Percentiles rank a stretch among this genome's conserved stretches.
These are phyloP conservation scores for Sminthurinus aureus DNA, from an alignment of 2,888 invertebrate species.

Conservation along the genomic window DNA sequence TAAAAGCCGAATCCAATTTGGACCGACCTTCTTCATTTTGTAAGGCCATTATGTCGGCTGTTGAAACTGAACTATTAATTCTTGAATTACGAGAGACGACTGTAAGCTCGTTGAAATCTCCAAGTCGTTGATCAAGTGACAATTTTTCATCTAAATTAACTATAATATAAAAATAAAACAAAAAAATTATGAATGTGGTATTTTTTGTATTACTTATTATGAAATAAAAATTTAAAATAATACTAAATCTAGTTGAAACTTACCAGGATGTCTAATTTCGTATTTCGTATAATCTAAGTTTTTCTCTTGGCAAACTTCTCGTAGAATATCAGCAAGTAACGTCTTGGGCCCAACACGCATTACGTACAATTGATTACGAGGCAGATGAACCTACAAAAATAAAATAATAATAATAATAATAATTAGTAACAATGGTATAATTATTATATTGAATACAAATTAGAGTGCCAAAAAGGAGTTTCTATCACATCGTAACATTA, in stretches of 20 bases:
- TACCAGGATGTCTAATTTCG: slow-evolving; percentile 78
- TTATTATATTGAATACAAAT: background rate
- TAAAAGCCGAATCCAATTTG: slow-evolving; percentile 59
- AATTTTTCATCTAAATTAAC: slow-evolving; percentile 71
- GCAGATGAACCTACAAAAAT: slow-evolving; percentile 72
- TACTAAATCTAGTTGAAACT: background rate
- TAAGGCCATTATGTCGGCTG: slow-evolving; percentile 68
- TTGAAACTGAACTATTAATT: slow-evolving; percentile 61
- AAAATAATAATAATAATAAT: slow-evolving; percentile 41
- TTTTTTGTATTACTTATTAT: background rate
- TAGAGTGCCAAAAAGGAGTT: too few relatives aligned
- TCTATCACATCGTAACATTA: too few relatives aligned
- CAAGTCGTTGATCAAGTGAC: slow-evolving; percentile 69
- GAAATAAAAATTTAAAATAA: background rate
- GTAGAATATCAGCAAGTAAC: slow-evolving; percentile 73
- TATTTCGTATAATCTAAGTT: slow-evolving; percentile 76
- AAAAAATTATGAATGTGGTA: background rate
- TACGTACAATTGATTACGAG: slow-evolving; percentile 81
- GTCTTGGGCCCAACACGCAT: slow-evolving; percentile 76
- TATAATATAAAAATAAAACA: slow-evolving; percentile 60
- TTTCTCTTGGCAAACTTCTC: slow-evolving; percentile 78
- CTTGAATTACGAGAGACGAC: slow-evolving; percentile 67
- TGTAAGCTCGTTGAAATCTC: slow-evolving; percentile 73
- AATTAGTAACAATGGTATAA: background rate
- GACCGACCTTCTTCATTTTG: slow-evolving; percentile 69